phyloP scores from a whole-genome alignment of 2,888 invertebrate genomes.

The Tetanocera ferruginea region DNA sequence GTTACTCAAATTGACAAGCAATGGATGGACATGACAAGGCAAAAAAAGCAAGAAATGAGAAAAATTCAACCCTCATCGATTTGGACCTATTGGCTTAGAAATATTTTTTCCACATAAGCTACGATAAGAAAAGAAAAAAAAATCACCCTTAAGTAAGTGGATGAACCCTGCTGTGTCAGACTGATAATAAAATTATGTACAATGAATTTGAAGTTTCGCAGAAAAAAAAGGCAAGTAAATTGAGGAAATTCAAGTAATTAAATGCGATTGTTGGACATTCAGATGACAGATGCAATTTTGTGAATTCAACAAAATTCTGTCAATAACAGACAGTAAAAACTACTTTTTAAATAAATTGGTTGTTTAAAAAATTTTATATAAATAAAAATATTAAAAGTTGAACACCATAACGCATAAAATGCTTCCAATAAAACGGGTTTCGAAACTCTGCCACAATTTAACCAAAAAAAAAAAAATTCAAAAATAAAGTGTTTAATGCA shows the following conservation, averaged over 20 bases:
- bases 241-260: not conserved
- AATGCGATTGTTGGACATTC: not conserved
- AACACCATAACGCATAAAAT: too few relatives aligned
- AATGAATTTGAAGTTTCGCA: not conserved
- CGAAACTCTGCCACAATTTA: not conserved
- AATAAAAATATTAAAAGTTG: too few relatives aligned
- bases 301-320: too few relatives aligned
- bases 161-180: not conserved
- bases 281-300: not conserved
- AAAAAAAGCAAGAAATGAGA: not conserved
- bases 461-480: too few relatives aligned
- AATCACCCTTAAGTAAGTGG: not conserved
- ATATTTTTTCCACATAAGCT: not conserved
- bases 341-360: too few relatives aligned
- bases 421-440: too few relatives aligned
- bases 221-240: conserved; percentile 1
- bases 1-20: not conserved
- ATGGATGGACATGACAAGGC: not conserved
- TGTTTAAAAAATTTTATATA: too few relatives aligned
- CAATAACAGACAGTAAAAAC: too few relatives aligned
- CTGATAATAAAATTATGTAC: not conserved
- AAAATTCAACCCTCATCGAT: not conserved
- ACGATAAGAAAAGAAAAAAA: not conserved
- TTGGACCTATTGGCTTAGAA: not conserved
- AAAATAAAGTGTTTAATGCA: not conserved